A percentile compares a stretch with the other conserved stretches of the same genome.
phyloP scores from a whole-genome alignment of 2,888 invertebrate genomes.

The Lycophotia porphyrea region DNA sequence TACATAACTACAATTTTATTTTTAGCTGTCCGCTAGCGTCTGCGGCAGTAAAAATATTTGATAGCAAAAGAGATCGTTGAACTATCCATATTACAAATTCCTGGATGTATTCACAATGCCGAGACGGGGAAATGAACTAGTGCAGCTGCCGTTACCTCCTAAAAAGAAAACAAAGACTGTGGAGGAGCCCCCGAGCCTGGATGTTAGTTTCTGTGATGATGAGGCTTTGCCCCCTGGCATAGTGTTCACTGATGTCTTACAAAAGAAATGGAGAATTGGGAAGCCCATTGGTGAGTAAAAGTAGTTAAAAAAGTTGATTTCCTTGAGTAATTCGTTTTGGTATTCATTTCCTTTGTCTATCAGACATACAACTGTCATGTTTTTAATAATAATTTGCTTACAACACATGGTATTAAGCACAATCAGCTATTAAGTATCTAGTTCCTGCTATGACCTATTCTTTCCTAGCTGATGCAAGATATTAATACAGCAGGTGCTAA shows the following conservation, averaged over 20 bases:
- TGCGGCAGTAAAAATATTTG: conserved; percentile 4
- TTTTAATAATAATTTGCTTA: not conserved
- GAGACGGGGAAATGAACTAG: conserved; percentile 81
- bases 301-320: not conserved
- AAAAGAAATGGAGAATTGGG: conserved; percentile 96
- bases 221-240: conserved; percentile 92
- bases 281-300: conserved; percentile 93
- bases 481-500: conserved; percentile 40
- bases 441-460: not conserved
- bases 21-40: conserved; percentile 31
- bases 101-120: conserved; percentile 77
- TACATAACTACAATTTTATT: conserved; percentile 52
- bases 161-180: conserved; percentile 81
- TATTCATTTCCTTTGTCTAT: not conserved
- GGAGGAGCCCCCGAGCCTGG: conserved; percentile 77
- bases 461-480: conserved; percentile 35
- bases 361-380: not conserved
- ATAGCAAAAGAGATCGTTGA: conserved; percentile 31
- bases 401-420: not conserved
- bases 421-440: not conserved
- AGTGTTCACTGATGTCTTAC: conserved; percentile 94
- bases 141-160: conserved; percentile 76
- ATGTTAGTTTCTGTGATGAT: conserved; percentile 84
- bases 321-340: not conserved
- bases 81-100: conserved; percentile 21